Evolutionary conservation across 1,140 invertebrate genomes (phyloP), one percentile per base, ranked within the genome.

Genomic region (Anastatus disparis): DNA sequence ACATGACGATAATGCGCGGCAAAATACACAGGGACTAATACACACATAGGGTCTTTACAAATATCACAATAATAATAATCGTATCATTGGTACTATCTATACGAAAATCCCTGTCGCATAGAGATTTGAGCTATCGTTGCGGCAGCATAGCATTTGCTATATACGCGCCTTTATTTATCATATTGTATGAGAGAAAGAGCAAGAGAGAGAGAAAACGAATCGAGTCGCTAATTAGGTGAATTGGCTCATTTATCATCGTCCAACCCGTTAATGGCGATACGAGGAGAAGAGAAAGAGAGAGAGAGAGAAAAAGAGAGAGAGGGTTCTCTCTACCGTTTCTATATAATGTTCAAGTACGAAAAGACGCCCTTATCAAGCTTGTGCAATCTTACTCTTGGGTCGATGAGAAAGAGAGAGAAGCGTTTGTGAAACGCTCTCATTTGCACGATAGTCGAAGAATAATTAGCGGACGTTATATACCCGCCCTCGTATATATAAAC

Each of bases 381-480:
- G 15, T 63, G 40, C 31, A 56, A 67, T 72, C 65, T 68, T 52
- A n/a, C 52, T 53, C 48, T n/a, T n/a, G 31, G 13, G 22, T 7
- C n/a, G 20, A 15, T n/a, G 58, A 48, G 24, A 8, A 48, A 17
- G 59, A 62, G n/a, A 17, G 22, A 40, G 44, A 17, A 15, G 10
- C 7, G 3, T 6, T 1, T 9, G 2, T 24, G 59, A 26, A 6
- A 17, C 44, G 27, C 78, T 77, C 78, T 79, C 79, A 79, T 78
- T 80, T 79, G 78, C 77, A 72, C 74, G 77, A 79, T 78, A 79
- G 70, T 74, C 64, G 75, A 71, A 76, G 77, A 79, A 78, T 80
- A 81, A 80, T 80, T 80, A 79, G 77, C 72, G 75, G 74, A 79
- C 75, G 73, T 61, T n/a, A n/a, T n/a, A n/a, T n/a, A n/a, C n/a